phyloP scores from a whole-genome alignment of 2,113 vertebrate species.

The Gymnogyps californianus region DNA sequence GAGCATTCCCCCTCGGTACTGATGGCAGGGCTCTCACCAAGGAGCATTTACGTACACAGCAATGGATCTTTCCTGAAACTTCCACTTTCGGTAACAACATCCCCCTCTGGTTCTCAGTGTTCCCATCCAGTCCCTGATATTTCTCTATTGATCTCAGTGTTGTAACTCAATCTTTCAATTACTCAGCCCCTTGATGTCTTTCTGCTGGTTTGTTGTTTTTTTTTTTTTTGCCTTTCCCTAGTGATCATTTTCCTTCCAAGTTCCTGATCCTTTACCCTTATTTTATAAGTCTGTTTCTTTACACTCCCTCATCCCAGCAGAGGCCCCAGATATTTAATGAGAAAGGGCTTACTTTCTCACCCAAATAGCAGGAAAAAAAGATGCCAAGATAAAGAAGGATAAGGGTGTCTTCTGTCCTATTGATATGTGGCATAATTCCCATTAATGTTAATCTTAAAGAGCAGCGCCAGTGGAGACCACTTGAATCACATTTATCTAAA shows the following conservation, averaged over 20 bases:
- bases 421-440: background rate
- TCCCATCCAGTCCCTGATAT: slow-evolving; percentile 7
- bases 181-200: slow-evolving; percentile 30
- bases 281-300: slow-evolving; percentile 23
- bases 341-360: background rate
- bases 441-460: background rate
- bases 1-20: background rate
- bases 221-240: background rate
- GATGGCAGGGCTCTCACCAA: background rate
- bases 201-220: background rate
- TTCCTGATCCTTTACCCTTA: slow-evolving; percentile 7
- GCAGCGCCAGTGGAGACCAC: background rate
- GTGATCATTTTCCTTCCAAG: slow-evolving; percentile 33
- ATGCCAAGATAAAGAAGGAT: background rate
- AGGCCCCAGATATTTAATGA: background rate
- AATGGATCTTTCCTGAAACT: background rate
- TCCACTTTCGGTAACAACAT: background rate
- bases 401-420: slow-evolving; percentile 9
- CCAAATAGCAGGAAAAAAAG: background rate
- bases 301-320: background rate
- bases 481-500: background rate
- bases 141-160: slow-evolving; percentile 24
- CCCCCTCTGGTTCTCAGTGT: background rate
- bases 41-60: background rate
- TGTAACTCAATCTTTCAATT: slow-evolving; percentile 59